A percentile compares a stretch with the other conserved stretches of the same genome.
These are phyloP conservation scores for Pao palembangensis DNA, from an alignment of 2,113 vertebrate genomes.

Conservation along the genomic window DNA sequence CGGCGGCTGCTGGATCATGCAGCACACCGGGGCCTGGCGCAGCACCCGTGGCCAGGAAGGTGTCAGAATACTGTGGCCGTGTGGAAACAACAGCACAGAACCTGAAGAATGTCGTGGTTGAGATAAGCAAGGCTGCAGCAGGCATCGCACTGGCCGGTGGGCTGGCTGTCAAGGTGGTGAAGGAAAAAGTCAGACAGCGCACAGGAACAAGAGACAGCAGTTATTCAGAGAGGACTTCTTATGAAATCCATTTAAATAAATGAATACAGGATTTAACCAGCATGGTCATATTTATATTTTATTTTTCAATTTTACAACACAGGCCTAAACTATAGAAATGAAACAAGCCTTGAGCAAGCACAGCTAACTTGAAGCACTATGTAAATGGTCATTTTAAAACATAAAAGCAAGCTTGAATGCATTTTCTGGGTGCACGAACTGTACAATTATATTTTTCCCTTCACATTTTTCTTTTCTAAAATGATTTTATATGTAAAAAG, in stretches of 20 bases:
- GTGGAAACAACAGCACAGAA: conserved; percentile 30
- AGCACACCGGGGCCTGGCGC: conserved; percentile 2
- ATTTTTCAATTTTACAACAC: neutral
- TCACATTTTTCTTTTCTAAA: too few relatives aligned
- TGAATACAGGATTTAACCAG: conserved; percentile 21
- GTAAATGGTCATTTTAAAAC: too few relatives aligned
- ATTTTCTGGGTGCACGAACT: too few relatives aligned
- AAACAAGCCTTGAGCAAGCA: too few relatives aligned
- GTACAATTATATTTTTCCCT: too few relatives aligned
- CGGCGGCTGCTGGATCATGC: neutral
- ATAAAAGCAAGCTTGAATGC: too few relatives aligned
- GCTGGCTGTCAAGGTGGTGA: conserved; percentile 71
- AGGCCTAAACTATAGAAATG: too few relatives aligned
- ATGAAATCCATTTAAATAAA: conserved; percentile 75
- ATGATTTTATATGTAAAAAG: too few relatives aligned
- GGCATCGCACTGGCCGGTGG: conserved; percentile 58
- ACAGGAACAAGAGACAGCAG: conserved; percentile 18
- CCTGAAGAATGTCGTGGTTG: conserved; percentile 49
- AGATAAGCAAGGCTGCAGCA: conserved; percentile 64
- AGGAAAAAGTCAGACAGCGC: conserved; percentile 58
- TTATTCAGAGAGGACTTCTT: conserved; percentile 63
- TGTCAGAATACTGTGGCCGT: conserved; percentile 21
- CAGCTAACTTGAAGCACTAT: too few relatives aligned
- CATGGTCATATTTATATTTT: neutral
- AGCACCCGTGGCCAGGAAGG: conserved; percentile 4